These are phyloP conservation scores for Galleria mellonella DNA, from an alignment of 1,140 invertebrate species.

Conservation along the genomic window DNA sequence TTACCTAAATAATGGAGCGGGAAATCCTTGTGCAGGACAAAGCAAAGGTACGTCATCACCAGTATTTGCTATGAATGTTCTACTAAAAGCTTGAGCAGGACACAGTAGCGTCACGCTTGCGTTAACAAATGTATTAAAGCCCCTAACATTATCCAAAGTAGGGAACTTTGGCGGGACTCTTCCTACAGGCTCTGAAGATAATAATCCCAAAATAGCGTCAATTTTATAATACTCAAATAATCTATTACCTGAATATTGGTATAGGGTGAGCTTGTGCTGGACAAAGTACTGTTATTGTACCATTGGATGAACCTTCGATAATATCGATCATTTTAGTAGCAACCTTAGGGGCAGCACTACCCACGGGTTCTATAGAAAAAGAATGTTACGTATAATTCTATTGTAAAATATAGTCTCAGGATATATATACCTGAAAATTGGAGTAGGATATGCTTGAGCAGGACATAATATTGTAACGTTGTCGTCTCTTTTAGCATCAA, in stretches of 20 bases:
- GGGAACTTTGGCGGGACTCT: slow-evolving; percentile 78
- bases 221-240: not conserved
- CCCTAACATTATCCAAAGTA: slow-evolving; percentile 74
- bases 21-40: slow-evolving; percentile 79
- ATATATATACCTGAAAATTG: slow-evolving; percentile 79
- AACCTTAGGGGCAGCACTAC: slow-evolving; percentile 81
- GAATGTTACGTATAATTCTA: no score
- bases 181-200: slow-evolving; percentile 75
- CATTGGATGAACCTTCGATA: slow-evolving; percentile 47
- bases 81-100: slow-evolving; percentile 78
- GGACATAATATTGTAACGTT: slow-evolving; percentile 80
- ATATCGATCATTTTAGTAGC: slow-evolving; percentile 70
- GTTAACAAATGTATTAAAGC: slow-evolving; percentile 67
- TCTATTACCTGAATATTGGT: slow-evolving; percentile 74
- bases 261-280: slow-evolving; percentile 79
- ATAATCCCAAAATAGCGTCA: slow-evolving; percentile 15
- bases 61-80: slow-evolving; percentile 35
- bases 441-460: slow-evolving; percentile 82
- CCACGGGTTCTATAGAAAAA: slow-evolving; percentile 79
- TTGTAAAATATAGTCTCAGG: slow-evolving; percentile 29
- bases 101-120: slow-evolving; percentile 75
- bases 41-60: slow-evolving; percentile 50
- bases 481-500: slow-evolving; percentile 69
- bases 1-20: slow-evolving; percentile 78
- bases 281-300: slow-evolving; percentile 56